Evolutionary conservation across 2,888 invertebrate genomes (phyloP).

Genomic region (Altica lythri): DNA sequence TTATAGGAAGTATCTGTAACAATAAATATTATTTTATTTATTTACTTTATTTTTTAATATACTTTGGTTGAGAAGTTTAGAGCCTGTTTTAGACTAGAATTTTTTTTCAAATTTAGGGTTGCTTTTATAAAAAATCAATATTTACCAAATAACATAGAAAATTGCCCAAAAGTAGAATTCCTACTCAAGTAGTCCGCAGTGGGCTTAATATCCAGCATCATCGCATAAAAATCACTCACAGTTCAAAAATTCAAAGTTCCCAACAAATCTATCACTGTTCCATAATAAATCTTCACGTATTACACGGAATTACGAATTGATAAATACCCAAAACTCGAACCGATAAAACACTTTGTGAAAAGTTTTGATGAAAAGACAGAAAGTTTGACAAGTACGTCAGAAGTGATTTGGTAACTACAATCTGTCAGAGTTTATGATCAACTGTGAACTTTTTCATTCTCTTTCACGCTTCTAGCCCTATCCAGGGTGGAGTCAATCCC

Average conservation of each 20-base stretch:
- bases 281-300: no score
- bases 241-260: constrained; percentile 1
- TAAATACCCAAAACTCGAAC: constrained; percentile 26
- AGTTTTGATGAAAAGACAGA: no score
- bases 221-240: constrained; percentile 10
- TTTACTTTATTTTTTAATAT: background rate
- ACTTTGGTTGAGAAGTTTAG: background rate
- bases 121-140: constrained; percentile 23
- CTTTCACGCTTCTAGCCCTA: constrained; percentile 45
- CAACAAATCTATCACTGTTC: constrained; percentile 3
- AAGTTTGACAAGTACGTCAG: constrained; percentile 35
- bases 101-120: no score
- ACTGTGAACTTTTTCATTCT: constrained; percentile 53
- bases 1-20: constrained; percentile 85
- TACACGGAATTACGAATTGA: no score
- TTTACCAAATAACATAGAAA: constrained; percentile 93
- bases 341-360: constrained; percentile 24
- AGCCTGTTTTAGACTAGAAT: no score
- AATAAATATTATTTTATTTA: constrained; percentile 35
- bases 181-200: constrained; percentile 90
- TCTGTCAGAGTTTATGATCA: constrained; percentile 55
- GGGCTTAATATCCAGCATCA: constrained; percentile 90
- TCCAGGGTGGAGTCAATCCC: constrained; percentile 49
- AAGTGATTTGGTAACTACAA: constrained; percentile 41
- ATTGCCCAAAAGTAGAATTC: constrained; percentile 90